Evolutionary conservation across 2,888 invertebrate species (phyloP), one percentile per base, ranked within the genome.

Genomic region (Xanthorhoe designata): DNA sequence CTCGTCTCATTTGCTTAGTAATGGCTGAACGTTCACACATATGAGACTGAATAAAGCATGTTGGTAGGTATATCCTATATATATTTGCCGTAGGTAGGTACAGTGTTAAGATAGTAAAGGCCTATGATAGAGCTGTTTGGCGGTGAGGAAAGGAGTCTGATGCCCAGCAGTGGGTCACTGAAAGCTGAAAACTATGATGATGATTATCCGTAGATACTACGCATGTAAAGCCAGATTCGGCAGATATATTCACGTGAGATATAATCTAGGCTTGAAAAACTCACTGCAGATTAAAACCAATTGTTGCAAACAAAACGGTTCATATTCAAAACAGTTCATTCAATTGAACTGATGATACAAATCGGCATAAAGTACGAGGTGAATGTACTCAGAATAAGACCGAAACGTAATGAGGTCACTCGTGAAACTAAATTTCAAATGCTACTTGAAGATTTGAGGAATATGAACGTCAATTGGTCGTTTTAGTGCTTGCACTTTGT

Each of bases 321-420:
- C 17, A 59, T 59, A 64, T 59, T 60, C 55, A 64, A 64, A 60
- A 45, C 42, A 50, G 59, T 54, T 38, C 15, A 59, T 64, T 64
- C 47, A 64, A 64, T 59, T 64, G 49, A 54, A 42, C 50, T 38
- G 58, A 64, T 58, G 58, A 63, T 53, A 58, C 57, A 51, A 32
- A 55, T 24, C 15, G 18, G 19, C 51, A 60, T 52, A 29, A 55
- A 29, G n/a, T n/a, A 19, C 10, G 59, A 64, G 64, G 60, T 60
- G 59, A 64, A 64, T 49, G 64, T 29, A 42, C 54, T 53, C 58
- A 57, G 35, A 49, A 45, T 53, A 61, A 32, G 13, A 18, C 49
- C 9, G 9, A 42, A 58, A 45, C 51, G 64, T 64, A 64, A 60
- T 64, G 60, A 64, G 64, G 64, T 59, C 64, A 32, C 15, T 59